Evolutionary conservation across 2,888 invertebrate genomes (phyloP), one percentile per base, ranked within the genome.

Genomic region (Cyclophora punctaria): DNA sequence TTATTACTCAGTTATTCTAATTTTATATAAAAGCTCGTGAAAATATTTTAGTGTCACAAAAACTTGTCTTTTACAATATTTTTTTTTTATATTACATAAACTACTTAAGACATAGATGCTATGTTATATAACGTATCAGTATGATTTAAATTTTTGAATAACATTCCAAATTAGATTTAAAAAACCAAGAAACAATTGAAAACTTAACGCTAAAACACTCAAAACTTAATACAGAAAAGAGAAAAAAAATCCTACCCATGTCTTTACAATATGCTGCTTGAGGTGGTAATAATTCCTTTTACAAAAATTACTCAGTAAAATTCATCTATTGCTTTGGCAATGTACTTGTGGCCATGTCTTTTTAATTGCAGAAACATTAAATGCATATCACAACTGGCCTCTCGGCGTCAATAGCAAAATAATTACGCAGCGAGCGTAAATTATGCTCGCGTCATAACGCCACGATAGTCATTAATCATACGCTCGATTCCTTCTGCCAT

Each of bases 11-110:
- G 37, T 37, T 72, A 69, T 66, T 80, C 83, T 79, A 82, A 83
- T 80, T 79, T 73, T 78, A 75, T 83, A 78, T 76, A 77, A 83
- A 87, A 87, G 87, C 87, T 87, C 87, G 76, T 84, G 85, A 83
- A 78, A 80, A 76, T 75, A 73, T 78, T 76, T 63, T 63, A 69
- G 72, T 75, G 76, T 84, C 75, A 82, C 75, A 79, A 80, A 57
- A 82, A 77, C 75, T 80, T 88, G 87, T 88, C 87, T 88, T 88
- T 87, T 87, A 78, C 66, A 75, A 78, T 75, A 73, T 75, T 54
- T 56, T 54, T 47, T 71, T 54, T 47, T 71, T 70, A 71, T 69
- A 70, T 75, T 76, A 78, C 62, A 57, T 66, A 64, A 70, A 37
- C 37, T 37, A 37, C 37, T 37, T 67, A 37, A 37, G 4, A 67